phyloP scores from a whole-genome alignment of 2,797 vertebrate genomes.

The Scleropages formosus region DNA sequence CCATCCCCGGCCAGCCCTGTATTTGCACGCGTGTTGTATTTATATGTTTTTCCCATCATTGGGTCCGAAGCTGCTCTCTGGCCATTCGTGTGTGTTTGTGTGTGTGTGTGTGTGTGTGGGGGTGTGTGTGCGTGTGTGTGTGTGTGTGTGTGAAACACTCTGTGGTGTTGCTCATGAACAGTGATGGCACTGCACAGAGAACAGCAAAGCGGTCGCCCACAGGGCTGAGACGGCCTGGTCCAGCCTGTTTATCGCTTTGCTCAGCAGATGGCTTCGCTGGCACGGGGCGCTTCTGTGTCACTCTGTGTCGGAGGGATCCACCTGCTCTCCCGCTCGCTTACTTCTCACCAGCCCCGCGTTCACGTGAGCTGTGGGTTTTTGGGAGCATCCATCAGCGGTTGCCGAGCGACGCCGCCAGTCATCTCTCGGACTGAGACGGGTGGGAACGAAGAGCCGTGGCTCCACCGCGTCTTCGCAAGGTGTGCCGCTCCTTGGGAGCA shows the following conservation, averaged over 20 bases:
- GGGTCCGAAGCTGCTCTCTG: neutral
- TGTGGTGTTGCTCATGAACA: neutral
- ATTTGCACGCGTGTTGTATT: neutral
- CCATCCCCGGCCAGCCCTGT: neutral
- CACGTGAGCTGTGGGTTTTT: neutral
- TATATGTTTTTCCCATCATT: neutral
- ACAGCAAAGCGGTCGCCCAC: slow-evolving; percentile 1
- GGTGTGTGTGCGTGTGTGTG: too few species aligned
- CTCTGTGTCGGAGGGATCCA: slow-evolving; percentile 21
- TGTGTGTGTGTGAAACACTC: slow-evolving; percentile 4
- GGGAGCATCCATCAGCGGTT: too few species aligned
- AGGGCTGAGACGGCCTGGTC: neutral
- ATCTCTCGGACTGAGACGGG: neutral
- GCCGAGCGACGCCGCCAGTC: neutral
- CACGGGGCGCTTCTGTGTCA: slow-evolving; percentile 19
- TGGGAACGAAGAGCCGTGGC: neutral
- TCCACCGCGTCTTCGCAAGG: neutral
- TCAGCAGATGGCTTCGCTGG: slow-evolving; percentile 22
- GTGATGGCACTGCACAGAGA: neutral
- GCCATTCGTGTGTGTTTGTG: neutral
- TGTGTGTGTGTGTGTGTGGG: too few species aligned
- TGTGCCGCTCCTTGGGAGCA: neutral
- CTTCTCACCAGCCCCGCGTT: neutral
- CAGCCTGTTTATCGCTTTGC: neutral
- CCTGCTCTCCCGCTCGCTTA: slow-evolving; percentile 9